A percentile compares a stretch with the other conserved stretches of the same genome.
Conservation (phyloP, 2,888 invertebrate species). For the Itoplectis maculator region DNA sequence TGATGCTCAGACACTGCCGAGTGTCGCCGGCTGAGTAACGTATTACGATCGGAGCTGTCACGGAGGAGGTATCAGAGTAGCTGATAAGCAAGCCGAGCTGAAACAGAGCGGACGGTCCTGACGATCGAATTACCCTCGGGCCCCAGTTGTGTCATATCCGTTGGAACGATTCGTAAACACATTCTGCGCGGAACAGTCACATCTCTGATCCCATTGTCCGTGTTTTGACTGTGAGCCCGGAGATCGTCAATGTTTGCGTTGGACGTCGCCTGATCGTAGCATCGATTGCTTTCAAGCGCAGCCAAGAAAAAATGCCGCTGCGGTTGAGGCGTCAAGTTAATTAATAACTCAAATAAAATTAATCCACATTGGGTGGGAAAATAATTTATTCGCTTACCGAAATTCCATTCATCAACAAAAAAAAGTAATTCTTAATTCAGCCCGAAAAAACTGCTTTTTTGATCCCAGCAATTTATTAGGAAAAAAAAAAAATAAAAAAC, state of each 20-base stretch:
- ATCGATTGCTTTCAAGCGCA: neutral
- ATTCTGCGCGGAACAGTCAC: slow-evolving; percentile 9
- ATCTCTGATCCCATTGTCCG: slow-evolving; percentile 28
- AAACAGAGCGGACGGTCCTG: slow-evolving; percentile 23
- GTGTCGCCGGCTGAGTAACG: neutral
- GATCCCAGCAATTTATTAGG: too few relatives aligned
- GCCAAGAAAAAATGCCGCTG: too few relatives aligned
- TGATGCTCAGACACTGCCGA: slow-evolving; percentile 12
- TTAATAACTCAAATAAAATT: too few relatives aligned
- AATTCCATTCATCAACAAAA: too few relatives aligned
- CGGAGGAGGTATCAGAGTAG: slow-evolving; percentile 26
- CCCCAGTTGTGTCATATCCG: slow-evolving; percentile 2
- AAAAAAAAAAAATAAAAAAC: too few relatives aligned
- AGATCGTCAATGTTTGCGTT: slow-evolving; percentile 10
- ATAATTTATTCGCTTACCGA: too few relatives aligned
- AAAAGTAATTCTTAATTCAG: too few relatives aligned
- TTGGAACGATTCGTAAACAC: slow-evolving; percentile 42
- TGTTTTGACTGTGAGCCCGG: slow-evolving; percentile 18
- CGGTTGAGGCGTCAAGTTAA: too few relatives aligned
- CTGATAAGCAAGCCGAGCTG: slow-evolving; percentile 30
- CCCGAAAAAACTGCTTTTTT: too few relatives aligned
- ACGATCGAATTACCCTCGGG: slow-evolving; percentile 32
- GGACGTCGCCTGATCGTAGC: slow-evolving; percentile 10
- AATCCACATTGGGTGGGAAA: too few relatives aligned
- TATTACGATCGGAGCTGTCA: slow-evolving; percentile 30